Base-by-base conservation (phyloP, 2,888 invertebrate genomes). In the Zonitis immaculata region DNA sequence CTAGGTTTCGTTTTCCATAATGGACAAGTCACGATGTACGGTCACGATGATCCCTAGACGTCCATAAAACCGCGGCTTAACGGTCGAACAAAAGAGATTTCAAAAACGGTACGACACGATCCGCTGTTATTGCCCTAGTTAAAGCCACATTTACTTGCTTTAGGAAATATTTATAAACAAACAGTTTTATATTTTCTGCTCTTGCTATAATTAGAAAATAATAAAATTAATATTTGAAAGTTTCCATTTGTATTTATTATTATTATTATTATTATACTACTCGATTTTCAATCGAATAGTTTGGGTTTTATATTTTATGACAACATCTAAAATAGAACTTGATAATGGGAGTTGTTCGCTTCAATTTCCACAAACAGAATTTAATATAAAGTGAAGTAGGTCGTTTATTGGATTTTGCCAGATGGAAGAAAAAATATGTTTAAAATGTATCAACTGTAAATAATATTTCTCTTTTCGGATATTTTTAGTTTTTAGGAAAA, bases 61-160 rank as follows among this genome's bases (percentile, higher is more conserved):
- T 57, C 52, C 54, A 57, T 57, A 57, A 57, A 57, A 51, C 47
- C 51, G 51, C 57, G 51, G 54, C 49, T n/a, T 57, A 57, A 57
- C 54, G 57, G 52, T 49, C 52, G 52, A 54, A 20, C 20, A n/a
- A 51, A 51, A 42, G 54, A 54, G 54, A 57, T 57, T 57, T 54
- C 49, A 51, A 56, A 56, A 56, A 56, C 52, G 49, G 49, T 28
- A 49, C 49, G 49, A 53, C 56, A 52, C 56, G 56, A 56, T 50
- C 47, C 25, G 44, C 39, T 53, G 53, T 56, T 56, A 56, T 56
- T 50, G 52, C 53, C 32, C 48, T 8, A 43, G 48, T 55, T 51
- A 45, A 45, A n/a, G 6, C 39, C 39, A n/a, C 20, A 39, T 39
- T 39, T 39, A 39, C 6, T 20, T 9, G 39, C 39, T 39, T 39